Conservation (phyloP, 92 coral and sea anemone species). For the Meandrina meandrites region DNA sequence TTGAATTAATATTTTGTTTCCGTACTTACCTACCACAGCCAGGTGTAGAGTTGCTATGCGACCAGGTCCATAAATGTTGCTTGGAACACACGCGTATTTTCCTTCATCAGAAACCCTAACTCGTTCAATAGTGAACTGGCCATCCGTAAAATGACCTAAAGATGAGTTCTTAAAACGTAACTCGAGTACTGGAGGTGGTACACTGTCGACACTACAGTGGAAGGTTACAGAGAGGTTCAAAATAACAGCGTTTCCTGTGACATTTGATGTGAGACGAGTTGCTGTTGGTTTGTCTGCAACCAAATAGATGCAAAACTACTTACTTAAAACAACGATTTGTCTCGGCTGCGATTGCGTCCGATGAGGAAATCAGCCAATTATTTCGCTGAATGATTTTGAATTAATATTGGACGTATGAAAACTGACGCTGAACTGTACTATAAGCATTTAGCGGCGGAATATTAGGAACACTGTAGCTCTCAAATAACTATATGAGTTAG, state of each 20-base stretch:
- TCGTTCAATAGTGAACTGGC: constrained; percentile 16
- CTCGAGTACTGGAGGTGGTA: constrained; percentile 34
- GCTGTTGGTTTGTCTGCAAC: constrained; percentile 39
- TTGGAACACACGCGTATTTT: constrained; percentile 39
- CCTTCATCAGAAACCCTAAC: constrained; percentile 33
- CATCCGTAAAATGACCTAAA: constrained; percentile 1
- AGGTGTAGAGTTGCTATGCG: constrained; percentile 12
- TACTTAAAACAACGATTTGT: too few species aligned
- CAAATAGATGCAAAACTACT: background rate
- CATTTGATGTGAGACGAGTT: constrained; percentile 3
- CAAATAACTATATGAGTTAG: too few species aligned
- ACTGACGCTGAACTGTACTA: too few species aligned
- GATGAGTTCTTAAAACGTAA: constrained; percentile 7
- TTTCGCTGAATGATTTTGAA: too few species aligned
- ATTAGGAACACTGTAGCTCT: too few species aligned
- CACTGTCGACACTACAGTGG: constrained; percentile 37
- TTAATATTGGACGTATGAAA: too few species aligned
- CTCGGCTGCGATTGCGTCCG: too few species aligned
- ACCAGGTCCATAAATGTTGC: constrained; percentile 43
- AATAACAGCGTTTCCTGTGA: background rate
- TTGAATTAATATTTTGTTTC: too few species aligned
- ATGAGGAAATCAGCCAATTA: too few species aligned
- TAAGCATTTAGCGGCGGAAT: too few species aligned
- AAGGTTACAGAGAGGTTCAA: constrained; percentile 21
- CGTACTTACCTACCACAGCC: constrained; percentile 5